Base-by-base conservation (phyloP, 2,888 invertebrate species). In the Machimus atricapillus region DNA sequence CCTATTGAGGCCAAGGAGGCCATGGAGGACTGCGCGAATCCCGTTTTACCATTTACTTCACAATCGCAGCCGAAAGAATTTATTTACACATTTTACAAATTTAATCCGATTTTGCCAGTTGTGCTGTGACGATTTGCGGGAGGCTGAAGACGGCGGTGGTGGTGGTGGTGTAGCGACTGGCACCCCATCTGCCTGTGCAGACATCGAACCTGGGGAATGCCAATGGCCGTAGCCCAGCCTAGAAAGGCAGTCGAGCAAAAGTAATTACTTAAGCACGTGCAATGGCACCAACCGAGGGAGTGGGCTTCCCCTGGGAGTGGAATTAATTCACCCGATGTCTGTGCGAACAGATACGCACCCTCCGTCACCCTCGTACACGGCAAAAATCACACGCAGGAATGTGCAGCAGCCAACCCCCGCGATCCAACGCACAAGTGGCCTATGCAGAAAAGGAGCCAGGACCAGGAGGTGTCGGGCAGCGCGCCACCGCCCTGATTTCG, bases 211-310 rank as follows among this genome's bases (percentile, higher is more conserved):
- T 31, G 19, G 43, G 43, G 14, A 19, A 58, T 82, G 82, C 58
- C 82, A 66, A 40, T 82, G 56, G 37, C 37, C 66, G 66, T 12
- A 82, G 58, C 82, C 82, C 52, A 19, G 37, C 52, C 66, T 37
- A 66, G 34, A 85, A 86, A 74, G 76, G 79, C 46, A 43, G 40
- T 78, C 86, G 76, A 56, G 88, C 87, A 87, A 81, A 88, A 88
- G 79, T 87, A 87, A 89, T 88, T 88, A 89, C 87, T 87, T 88
- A 87, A 87, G 87, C 89, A 88, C 89, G 88, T 88, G 87, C 88
- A 87, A 66, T 82, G 82, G 58, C 82, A 82, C 58, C 58, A n/a
- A 58, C 9, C 81, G 58, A 58, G 58, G 82, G 82, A 40, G 58
- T 37, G 58, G 27, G n/a, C 31, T 19, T 7, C 58, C 58, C 66